phyloP scores from a whole-genome alignment of 2,113 vertebrate genomes.

The Megaptera novaeangliae region DNA sequence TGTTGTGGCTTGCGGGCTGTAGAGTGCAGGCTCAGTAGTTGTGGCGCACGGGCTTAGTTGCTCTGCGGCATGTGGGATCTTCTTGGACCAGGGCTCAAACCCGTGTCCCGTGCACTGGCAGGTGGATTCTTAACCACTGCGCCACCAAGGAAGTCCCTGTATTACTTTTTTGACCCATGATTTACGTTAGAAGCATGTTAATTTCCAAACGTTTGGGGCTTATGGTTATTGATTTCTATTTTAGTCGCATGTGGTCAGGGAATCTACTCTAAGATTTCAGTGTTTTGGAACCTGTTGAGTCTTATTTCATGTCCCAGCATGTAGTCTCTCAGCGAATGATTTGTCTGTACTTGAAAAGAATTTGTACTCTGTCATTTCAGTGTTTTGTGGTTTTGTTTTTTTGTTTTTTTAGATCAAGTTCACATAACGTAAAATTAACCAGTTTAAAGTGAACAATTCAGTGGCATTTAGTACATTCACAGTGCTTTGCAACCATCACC shows the following conservation, averaged over 20 bases:
- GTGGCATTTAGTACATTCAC: neutral
- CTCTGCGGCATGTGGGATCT: neutral
- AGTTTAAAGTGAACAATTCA: neutral
- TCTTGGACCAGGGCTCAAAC: neutral
- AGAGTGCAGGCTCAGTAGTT: neutral
- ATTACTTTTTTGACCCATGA: neutral
- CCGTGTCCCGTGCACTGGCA: neutral
- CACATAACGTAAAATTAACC: neutral
- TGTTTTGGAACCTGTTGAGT: neutral
- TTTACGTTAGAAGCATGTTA: neutral
- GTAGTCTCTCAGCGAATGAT: neutral
- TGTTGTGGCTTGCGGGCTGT: neutral
- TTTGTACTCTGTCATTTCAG: neutral
- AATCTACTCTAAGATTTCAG: neutral
- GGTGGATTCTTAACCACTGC: neutral
- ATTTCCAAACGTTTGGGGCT: neutral
- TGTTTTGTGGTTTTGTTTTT: neutral
- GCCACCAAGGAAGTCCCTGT: neutral
- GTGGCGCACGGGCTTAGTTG: neutral
- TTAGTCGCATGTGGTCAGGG: neutral
- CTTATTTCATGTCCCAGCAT: neutral
- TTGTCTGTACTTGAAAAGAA: neutral
- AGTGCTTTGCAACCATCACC: neutral
- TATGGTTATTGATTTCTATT: neutral
- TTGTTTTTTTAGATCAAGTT: neutral